A percentile compares a stretch with the other conserved stretches of the same genome.
phyloP scores from a whole-genome alignment of 2,113 vertebrate species.

The Gallinago media region DNA sequence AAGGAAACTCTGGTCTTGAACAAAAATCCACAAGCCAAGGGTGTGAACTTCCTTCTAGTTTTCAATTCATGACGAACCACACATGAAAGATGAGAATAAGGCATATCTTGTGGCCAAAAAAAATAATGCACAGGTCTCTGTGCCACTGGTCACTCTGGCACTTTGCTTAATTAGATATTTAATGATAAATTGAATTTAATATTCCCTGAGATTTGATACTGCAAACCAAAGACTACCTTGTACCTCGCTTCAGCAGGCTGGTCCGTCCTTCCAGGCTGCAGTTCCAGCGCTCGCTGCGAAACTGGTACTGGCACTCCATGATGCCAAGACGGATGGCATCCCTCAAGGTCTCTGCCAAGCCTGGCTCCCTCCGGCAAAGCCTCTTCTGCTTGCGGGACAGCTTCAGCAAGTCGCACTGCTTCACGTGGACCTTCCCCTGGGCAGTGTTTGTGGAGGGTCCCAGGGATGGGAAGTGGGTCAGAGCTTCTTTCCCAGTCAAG shows the following conservation, averaged over 20 bases:
- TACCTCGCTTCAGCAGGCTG: slow-evolving; percentile 94
- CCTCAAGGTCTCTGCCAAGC: slow-evolving; percentile 91
- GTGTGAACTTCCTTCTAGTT: not conserved
- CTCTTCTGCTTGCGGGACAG: slow-evolving; percentile 91
- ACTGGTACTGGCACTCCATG: slow-evolving; percentile 94
- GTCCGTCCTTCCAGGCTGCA: slow-evolving; percentile 94
- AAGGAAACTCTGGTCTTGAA: not conserved
- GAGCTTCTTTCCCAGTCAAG: slow-evolving; percentile 91
- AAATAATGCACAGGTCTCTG: not conserved
- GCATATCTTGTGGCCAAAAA: not conserved
- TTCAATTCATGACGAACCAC: accelerated
- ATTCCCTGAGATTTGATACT: not conserved
- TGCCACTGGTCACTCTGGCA: no score
- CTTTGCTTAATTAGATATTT: not conserved
- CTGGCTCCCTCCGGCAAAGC: slow-evolving; percentile 91
- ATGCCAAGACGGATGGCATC: slow-evolving; percentile 92
- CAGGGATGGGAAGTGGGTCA: slow-evolving; percentile 85
- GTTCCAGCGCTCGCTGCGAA: slow-evolving; percentile 96
- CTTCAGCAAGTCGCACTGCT: slow-evolving; percentile 95
- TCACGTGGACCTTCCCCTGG: slow-evolving; percentile 85
- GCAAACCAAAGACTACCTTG: not conserved
- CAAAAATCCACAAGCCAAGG: not conserved
- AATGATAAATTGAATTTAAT: not conserved
- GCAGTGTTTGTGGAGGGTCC: slow-evolving; percentile 67
- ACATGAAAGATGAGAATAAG: not conserved